A percentile compares a stretch with the other conserved stretches of the same genome.
Evolutionary conservation across 2,888 invertebrate genomes (phyloP).

Genomic region (Spicauda simplicius): DNA sequence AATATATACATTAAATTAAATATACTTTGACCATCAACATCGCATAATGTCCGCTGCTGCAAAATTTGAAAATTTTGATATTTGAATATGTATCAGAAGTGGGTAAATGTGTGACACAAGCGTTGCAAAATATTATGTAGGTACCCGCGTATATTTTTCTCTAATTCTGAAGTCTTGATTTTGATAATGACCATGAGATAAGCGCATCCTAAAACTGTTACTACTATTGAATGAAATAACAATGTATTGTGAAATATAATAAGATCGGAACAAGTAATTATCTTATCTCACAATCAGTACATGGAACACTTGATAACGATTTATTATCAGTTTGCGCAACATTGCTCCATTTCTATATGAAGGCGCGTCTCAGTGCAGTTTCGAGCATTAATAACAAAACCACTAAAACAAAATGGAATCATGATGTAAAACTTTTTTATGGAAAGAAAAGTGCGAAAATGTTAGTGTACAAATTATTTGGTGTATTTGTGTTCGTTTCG

Average conservation of each 20-base stretch:
- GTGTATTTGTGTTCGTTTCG: slow-evolving; percentile 49
- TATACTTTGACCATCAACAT: no score
- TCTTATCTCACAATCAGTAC: slow-evolving; percentile 64
- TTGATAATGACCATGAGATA: no score
- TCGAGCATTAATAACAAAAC: slow-evolving; percentile 37
- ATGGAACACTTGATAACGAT: slow-evolving; percentile 57
- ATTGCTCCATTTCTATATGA: slow-evolving; percentile 60
- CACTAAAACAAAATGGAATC: slow-evolving; percentile 44
- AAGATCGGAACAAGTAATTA: slow-evolving; percentile 51
- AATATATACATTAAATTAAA: no score
- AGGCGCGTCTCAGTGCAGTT: slow-evolving; percentile 54
- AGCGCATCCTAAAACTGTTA: no score
- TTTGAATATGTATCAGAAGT: no score
- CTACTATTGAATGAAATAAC: not conserved
- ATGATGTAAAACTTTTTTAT: slow-evolving; percentile 59
- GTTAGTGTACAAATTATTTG: slow-evolving; percentile 54
- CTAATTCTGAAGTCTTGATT: no score
- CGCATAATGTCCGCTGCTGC: no score
- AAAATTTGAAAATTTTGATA: no score
- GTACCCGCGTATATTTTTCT: not conserved
- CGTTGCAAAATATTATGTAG: not conserved
- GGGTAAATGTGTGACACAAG: no score
- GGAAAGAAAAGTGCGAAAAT: slow-evolving; percentile 55
- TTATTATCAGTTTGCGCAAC: slow-evolving; percentile 65
- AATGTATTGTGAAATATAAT: slow-evolving; percentile 11